Conservation (phyloP, 2,888 invertebrate species). For the Machimus atricapillus region DNA sequence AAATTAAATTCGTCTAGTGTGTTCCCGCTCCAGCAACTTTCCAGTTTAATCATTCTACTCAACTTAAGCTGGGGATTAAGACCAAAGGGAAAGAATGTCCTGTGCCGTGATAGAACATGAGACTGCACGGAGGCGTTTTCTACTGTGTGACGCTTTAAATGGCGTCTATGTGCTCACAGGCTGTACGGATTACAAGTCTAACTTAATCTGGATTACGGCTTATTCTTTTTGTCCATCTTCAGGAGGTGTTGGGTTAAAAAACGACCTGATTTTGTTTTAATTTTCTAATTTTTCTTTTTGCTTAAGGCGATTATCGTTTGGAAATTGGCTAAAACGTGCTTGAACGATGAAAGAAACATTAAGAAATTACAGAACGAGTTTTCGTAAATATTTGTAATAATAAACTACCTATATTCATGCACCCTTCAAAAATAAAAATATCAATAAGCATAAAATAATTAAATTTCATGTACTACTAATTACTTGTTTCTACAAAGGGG, state of each 20-base stretch:
- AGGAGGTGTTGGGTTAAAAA: not conserved
- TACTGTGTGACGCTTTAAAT: not conserved
- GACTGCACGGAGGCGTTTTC: not conserved
- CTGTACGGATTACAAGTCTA: not conserved
- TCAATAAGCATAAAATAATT: too few relatives aligned
- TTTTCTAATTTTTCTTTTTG: not conserved
- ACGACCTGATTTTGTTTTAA: not conserved
- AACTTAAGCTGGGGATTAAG: constrained; percentile 16
- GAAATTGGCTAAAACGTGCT: not conserved
- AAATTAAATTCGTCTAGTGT: constrained; percentile 10
- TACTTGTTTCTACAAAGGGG: too few relatives aligned
- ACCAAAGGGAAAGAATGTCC: constrained; percentile 29
- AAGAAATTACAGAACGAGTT: too few relatives aligned
- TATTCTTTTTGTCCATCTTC: not conserved
- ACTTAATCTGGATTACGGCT: constrained; percentile 25
- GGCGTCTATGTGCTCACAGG: not conserved
- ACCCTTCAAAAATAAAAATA: too few relatives aligned
- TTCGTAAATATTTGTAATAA: too few relatives aligned
- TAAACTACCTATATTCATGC: too few relatives aligned
- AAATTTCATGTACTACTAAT: too few relatives aligned
- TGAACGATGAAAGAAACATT: not conserved
- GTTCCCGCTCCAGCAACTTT: not conserved
- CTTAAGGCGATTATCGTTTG: not conserved
- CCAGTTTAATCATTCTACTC: constrained; percentile 18
- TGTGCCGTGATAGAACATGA: not conserved